Base-by-base conservation (phyloP, 2,113 vertebrate species). In the Salminus brasiliensis region DNA sequence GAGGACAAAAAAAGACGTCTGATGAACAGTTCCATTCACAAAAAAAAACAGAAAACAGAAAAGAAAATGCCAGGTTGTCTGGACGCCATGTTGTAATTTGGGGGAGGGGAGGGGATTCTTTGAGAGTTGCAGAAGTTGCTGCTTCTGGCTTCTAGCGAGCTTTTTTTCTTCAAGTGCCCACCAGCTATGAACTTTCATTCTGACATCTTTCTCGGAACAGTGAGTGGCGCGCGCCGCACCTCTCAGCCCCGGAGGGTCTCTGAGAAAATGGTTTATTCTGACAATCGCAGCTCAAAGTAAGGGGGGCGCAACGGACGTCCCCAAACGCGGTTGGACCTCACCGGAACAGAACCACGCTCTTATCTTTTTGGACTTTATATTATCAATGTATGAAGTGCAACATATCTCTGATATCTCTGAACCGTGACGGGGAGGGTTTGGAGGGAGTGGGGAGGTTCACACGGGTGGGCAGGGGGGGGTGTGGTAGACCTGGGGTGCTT, bases 91-190 rank as follows among this genome's bases (percentile, higher is more conserved):
- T 88, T 83, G 85, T 82, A 74, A 89, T 90, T 90, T 88, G 15
- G 32, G 47, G 10, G 1, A 68, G 65, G 76, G 43, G 11, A 68
- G 71, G 78, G 88, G 85, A 86, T 90, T 90, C 85, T 87, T 91
- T 87, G 86, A 82, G 82, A 89, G 86, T 90, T 78, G 82, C 88
- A 89, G 89, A 87, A 87, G 88, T 81, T 95, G 92, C 91, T 95
- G 93, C 94, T 94, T 95, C 93, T 93, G 94, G 94, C 94, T 94
- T 94, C 94, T 95, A 93, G 92, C 91, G 94, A 95, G 94, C 94
- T 86, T 76, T 80, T 91, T n/a, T n/a, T 90, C 95, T 97, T 95
- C 93, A 98, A 98, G 98, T 99, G 97, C 96, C 96, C 96, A 96
- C 94, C 94, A 96, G 94, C 95, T 95, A 89, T 91, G 93, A 93